These are phyloP conservation scores for Agelaius phoeniceus DNA, from an alignment of 2,113 vertebrate genomes.

Conservation along the genomic window DNA sequence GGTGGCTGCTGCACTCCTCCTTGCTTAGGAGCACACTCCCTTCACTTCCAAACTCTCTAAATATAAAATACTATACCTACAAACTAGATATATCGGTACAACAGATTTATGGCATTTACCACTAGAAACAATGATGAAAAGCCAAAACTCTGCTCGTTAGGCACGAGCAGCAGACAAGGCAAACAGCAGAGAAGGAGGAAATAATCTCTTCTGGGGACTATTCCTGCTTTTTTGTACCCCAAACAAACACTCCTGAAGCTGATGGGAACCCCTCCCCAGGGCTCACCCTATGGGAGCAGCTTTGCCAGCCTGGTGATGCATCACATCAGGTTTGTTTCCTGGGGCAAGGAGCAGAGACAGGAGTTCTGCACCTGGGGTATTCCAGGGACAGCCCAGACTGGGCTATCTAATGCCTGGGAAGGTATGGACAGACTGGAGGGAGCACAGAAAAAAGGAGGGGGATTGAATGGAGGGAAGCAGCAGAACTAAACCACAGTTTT, in stretches of 20 bases:
- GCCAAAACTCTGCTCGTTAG: neutral
- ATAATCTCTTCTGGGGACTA: neutral
- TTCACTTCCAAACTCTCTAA: neutral
- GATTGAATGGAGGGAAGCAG: neutral
- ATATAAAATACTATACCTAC: neutral
- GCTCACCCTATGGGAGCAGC: neutral
- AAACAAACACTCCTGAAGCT: neutral
- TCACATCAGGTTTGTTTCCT: neutral
- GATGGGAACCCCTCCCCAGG: neutral
- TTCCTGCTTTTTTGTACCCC: neutral
- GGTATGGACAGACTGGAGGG: neutral
- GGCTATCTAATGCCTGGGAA: neutral
- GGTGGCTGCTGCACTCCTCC: neutral
- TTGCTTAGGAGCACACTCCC: too few relatives aligned
- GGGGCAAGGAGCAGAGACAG: neutral
- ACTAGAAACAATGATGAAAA: neutral
- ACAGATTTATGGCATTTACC: neutral
- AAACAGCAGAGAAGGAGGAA: neutral
- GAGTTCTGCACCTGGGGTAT: neutral
- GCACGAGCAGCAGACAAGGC: neutral
- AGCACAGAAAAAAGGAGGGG: neutral
- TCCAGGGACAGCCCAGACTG: neutral
- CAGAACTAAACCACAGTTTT: neutral
- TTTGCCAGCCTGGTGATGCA: neutral
- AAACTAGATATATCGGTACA: neutral